Evolutionary conservation across 92 coral and sea anemone species (phyloP), one percentile per base, ranked within the genome.

Genomic region (Desmophyllum pertusum): DNA sequence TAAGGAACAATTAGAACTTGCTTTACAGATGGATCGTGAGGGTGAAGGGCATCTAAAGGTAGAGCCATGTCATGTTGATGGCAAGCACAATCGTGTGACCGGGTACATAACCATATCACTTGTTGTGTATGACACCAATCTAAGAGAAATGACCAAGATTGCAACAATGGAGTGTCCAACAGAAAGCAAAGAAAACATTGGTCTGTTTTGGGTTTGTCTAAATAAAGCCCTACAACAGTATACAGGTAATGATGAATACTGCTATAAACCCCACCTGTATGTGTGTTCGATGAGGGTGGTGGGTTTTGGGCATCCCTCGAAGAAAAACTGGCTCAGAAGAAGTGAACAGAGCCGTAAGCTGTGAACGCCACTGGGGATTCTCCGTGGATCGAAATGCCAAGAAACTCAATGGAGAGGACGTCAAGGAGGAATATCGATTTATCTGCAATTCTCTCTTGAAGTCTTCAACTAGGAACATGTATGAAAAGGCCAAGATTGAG

Each of bases 331-430:
- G 93, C 18, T 83, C 89, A 71, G 92, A 89, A 21, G 89, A 89
- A 84, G 67, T 89, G 40, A 39, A 57, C 23, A 85, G 89, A 53
- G 93, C 90, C 25, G 87, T 89, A 7, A 89, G 93, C 52, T 85
- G 93, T 76, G 87, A 89, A 51, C 79, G 80, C 48, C 90, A 85
- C 78, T 85, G 93, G 89, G 93, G 90, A 70, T 85, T 89, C 75
- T 73, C 90, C 42, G 84, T 89, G 30, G 84, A 89, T 41, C 75
- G 87, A 55, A 89, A 89, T 89, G 89, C 93, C 45, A 89, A 85
- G 43, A 89, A 89, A 85, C 92, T 89, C 21, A 42, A 81, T 15
- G 93, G 93, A 66, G 89, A 89, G 5, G 89, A 81, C 37, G 67
- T 81, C 55, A 76, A 81, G 85, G 69, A 85, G 18, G 89, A 89